Evolutionary conservation across 1,140 invertebrate genomes (phyloP).

Genomic region (Psix sp.): DNA sequence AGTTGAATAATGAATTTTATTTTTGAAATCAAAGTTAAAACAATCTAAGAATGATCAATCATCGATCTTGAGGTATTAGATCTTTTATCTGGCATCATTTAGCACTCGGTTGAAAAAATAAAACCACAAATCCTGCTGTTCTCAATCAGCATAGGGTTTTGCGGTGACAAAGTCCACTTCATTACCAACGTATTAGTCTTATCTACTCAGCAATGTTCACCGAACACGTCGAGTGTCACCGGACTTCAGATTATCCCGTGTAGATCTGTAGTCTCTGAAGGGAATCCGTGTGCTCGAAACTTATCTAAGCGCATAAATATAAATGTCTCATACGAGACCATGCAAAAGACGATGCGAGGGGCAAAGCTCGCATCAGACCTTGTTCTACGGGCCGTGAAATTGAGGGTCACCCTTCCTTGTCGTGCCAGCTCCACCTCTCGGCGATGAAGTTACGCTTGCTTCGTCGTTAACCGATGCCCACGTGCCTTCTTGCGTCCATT

Average conservation of each 20-base stretch:
- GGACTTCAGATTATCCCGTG: slow-evolving; percentile 40
- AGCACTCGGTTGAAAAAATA: too few relatives aligned
- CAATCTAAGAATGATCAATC: too few relatives aligned
- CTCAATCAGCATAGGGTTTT: slow-evolving; percentile 23
- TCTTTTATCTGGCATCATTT: too few relatives aligned
- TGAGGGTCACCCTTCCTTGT: slow-evolving; percentile 57
- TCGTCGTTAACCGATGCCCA: slow-evolving; percentile 47
- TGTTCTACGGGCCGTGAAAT: slow-evolving; percentile 61
- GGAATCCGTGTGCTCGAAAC: slow-evolving; percentile 16
- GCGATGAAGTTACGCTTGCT: slow-evolving; percentile 44
- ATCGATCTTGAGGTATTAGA: too few relatives aligned
- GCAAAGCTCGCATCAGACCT: slow-evolving; percentile 49
- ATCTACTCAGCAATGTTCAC: slow-evolving; percentile 30
- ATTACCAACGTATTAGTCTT: slow-evolving; percentile 61
- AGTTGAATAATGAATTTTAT: too few relatives aligned
- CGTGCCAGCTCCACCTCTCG: slow-evolving; percentile 33
- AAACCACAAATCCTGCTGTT: too few relatives aligned
- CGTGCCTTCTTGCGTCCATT: slow-evolving; percentile 46
- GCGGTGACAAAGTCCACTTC: slow-evolving; percentile 51
- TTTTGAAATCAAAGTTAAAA: too few relatives aligned
- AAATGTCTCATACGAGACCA: slow-evolving; percentile 45
- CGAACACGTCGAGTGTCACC: slow-evolving; percentile 41
- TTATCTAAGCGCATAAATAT: slow-evolving; percentile 57
- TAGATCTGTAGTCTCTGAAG: slow-evolving; percentile 32
- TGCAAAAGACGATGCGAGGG: slow-evolving; percentile 32